A percentile compares a stretch with the other conserved stretches of the same genome.
These are phyloP conservation scores for Cantharis rufa DNA, from an alignment of 2,888 invertebrate genomes.

Conservation along the genomic window DNA sequence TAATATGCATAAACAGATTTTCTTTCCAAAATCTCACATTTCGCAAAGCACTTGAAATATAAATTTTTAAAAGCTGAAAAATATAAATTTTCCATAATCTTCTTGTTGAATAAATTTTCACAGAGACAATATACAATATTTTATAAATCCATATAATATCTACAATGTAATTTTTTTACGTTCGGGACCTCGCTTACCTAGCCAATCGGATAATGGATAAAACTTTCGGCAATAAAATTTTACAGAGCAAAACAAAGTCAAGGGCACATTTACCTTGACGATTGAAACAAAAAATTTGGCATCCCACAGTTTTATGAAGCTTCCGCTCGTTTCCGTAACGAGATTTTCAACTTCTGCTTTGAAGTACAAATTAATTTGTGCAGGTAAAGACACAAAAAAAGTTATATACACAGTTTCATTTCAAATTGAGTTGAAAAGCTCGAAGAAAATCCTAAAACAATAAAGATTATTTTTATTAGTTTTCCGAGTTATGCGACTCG, in stretches of 20 bases:
- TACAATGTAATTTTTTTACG: too few species aligned
- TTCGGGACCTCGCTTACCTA: too few species aligned
- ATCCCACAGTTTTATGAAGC: neutral
- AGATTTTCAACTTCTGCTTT: neutral
- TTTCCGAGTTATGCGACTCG: neutral
- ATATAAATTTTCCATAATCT: too few species aligned
- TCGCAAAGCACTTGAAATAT: too few species aligned
- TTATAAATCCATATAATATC: too few species aligned
- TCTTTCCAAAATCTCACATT: too few species aligned
- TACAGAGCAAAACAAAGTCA: neutral
- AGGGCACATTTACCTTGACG: neutral
- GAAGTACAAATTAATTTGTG: neutral
- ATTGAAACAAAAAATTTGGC: neutral
- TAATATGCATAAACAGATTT: too few species aligned
- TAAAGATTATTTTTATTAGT: neutral
- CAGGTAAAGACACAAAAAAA: neutral
- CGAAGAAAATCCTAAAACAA: neutral
- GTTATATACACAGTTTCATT: neutral
- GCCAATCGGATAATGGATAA: too few species aligned
- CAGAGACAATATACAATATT: too few species aligned
- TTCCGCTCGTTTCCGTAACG: neutral
- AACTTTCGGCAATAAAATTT: too few species aligned
- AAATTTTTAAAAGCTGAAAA: too few species aligned
- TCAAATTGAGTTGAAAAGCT: neutral
- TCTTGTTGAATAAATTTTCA: too few species aligned